phyloP scores from a whole-genome alignment of 2,113 vertebrate species.

The Rhynchomys soricoides region DNA sequence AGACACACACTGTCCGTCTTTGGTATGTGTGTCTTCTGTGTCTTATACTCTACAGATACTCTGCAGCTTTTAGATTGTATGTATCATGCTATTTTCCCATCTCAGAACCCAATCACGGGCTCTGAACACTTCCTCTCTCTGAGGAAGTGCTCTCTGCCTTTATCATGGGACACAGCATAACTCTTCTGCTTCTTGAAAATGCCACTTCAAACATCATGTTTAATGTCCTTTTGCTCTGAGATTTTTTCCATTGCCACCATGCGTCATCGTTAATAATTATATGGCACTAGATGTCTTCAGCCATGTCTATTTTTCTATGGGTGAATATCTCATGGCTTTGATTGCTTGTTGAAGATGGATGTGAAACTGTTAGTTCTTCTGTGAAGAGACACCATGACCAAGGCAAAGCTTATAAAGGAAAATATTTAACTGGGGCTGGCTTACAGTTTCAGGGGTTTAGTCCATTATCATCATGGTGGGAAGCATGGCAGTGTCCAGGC shows the following conservation, averaged over 20 bases:
- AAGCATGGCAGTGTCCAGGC: too few species aligned
- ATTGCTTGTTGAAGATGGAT: too few species aligned
- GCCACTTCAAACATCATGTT: neutral
- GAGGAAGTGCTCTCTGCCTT: neutral
- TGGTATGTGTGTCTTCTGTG: neutral
- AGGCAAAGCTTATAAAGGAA: too few species aligned
- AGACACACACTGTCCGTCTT: neutral
- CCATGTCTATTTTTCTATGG: neutral
- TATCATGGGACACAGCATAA: neutral
- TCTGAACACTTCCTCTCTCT: neutral
- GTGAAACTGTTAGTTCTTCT: too few species aligned
- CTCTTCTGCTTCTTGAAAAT: neutral
- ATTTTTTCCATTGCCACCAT: neutral
- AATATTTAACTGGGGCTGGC: too few species aligned
- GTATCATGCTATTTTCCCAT: neutral
- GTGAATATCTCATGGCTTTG: neutral
- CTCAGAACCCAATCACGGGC: neutral
- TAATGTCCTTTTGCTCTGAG: neutral
- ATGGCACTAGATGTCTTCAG: neutral
- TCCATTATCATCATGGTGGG: too few species aligned
- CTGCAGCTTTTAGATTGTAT: neutral
- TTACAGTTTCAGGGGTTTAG: too few species aligned
- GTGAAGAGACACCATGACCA: too few species aligned
- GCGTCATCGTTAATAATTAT: neutral
- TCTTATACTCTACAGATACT: neutral